Conservation (phyloP, 2,113 vertebrate genomes). For the Upupa epops region DNA sequence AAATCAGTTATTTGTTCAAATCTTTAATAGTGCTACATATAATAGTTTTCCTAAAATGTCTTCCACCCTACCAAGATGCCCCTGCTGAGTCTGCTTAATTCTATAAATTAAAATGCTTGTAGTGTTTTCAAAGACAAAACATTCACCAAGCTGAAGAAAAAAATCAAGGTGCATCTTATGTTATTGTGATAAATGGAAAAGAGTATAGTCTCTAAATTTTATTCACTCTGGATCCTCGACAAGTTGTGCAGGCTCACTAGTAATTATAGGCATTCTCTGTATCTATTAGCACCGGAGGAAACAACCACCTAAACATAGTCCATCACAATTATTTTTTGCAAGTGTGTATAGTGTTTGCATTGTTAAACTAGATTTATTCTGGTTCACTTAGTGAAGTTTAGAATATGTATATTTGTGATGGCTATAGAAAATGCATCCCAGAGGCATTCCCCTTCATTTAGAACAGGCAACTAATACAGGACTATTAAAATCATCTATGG, state of each 20-base stretch:
- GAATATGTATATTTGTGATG: not conserved
- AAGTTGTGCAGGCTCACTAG: not conserved
- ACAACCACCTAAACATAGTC: not conserved
- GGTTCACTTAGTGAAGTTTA: not conserved
- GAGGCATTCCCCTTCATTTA: not conserved
- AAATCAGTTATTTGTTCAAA: constrained; percentile 42
- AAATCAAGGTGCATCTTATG: not conserved
- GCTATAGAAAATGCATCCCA: not conserved
- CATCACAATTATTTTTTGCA: not conserved
- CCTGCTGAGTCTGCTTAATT: not conserved
- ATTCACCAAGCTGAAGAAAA: not conserved
- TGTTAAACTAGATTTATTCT: not conserved
- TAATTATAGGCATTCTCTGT: not conserved
- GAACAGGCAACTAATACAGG: not conserved
- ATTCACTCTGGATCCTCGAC: not conserved
- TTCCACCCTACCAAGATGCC: not conserved
- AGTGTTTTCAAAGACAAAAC: not conserved
- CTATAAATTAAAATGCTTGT: not conserved
- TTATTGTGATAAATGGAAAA: not conserved
- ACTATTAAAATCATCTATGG: not conserved
- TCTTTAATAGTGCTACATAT: not conserved
- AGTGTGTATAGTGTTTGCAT: fast-evolving
- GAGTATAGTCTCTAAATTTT: not conserved
- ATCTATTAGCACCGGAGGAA: not conserved
- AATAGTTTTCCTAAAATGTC: constrained; percentile 12